Evolutionary conservation across 2,797 vertebrate genomes (phyloP).

Genomic region (Leptoclinus maculatus): DNA sequence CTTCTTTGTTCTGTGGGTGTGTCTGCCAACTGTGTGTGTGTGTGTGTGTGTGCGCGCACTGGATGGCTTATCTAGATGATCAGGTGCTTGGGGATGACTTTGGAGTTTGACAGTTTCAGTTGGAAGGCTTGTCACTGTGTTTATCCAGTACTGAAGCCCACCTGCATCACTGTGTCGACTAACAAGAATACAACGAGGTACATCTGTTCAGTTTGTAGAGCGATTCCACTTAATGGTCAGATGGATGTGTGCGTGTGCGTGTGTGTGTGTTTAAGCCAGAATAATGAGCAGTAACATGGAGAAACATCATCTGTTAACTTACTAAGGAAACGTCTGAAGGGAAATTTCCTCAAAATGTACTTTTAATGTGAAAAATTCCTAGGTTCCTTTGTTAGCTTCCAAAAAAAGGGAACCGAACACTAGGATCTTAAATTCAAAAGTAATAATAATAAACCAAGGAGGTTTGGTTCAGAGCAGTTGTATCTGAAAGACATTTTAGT

Average conservation of each 20-base stretch:
- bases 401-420: too few relatives aligned
- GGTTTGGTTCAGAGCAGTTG: not conserved
- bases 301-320: constrained; percentile 6
- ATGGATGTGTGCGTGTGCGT: not conserved
- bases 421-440: too few relatives aligned
- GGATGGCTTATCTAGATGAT: constrained; percentile 15
- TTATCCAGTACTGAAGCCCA: constrained; percentile 43
- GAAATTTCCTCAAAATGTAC: too few relatives aligned
- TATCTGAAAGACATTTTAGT: not conserved
- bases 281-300: constrained; percentile 1
- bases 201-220: constrained; percentile 34
- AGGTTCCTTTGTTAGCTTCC: too few relatives aligned
- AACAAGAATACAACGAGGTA: constrained; percentile 12
- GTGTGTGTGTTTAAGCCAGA: not conserved
- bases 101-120: constrained; percentile 43
- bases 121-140: constrained; percentile 38
- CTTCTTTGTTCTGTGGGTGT: constrained; percentile 17
- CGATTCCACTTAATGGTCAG: constrained; percentile 13
- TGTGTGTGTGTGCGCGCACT: not conserved
- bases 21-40: not conserved
- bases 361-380: not conserved
- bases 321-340: not conserved
- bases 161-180: constrained; percentile 30
- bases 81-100: constrained; percentile 26
- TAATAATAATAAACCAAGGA: not conserved